Percentiles rank a stretch among this genome's conserved stretches.
Conservation (phyloP, 2,113 vertebrate genomes). For the Cnemophilus loriae region DNA sequence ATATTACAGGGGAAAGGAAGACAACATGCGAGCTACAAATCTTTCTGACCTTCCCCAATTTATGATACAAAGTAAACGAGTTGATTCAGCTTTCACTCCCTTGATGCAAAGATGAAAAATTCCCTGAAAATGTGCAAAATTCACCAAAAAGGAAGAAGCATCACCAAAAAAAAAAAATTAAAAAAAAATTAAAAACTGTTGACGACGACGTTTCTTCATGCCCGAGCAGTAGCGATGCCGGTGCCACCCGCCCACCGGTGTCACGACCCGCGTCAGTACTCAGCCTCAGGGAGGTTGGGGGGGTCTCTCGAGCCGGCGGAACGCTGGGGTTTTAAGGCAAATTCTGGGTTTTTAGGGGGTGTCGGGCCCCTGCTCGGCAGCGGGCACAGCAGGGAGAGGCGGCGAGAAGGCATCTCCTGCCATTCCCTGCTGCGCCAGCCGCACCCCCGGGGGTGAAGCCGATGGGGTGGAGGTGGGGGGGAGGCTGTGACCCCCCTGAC, state of each 20-base stretch:
- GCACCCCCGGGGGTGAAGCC: neutral
- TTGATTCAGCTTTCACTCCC: neutral
- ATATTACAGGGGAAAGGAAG: neutral
- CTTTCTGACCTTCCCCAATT: neutral
- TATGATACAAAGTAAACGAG: accelerated
- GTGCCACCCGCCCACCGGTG: neutral
- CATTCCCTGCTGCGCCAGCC: neutral
- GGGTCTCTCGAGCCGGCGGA: neutral
- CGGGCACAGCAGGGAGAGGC: neutral
- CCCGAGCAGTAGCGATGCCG: neutral
- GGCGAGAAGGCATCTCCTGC: neutral
- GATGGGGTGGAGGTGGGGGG: neutral
- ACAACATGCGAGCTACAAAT: neutral
- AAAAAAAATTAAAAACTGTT: neutral
- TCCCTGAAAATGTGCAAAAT: neutral
- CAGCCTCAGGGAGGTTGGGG: neutral
- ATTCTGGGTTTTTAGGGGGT: neutral
- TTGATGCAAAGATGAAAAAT: neutral
- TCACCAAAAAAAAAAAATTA: neutral
- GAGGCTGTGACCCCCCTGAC: neutral
- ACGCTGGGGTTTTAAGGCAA: conserved; percentile 32
- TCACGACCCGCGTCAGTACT: neutral
- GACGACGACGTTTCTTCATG: neutral
- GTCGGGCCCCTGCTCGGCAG: neutral
- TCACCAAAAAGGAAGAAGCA: neutral